phyloP scores from a whole-genome alignment of 2,113 vertebrate genomes.

The Cavia porcellus region DNA sequence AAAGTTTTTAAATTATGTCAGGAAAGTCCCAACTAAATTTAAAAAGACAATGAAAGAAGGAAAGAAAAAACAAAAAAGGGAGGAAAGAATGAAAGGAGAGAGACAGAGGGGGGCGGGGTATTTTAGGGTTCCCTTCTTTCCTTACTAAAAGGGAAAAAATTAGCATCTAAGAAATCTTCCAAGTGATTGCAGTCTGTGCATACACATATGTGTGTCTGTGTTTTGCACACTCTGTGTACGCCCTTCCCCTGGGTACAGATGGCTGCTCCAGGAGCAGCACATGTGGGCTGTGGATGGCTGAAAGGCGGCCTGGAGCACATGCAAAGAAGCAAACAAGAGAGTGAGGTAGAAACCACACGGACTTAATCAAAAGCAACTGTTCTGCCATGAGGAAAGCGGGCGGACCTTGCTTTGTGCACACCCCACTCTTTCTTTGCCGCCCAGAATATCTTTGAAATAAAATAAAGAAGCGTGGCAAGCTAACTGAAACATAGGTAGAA shows the following conservation, averaged over 20 bases:
- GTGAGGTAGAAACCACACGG: constrained; percentile 63
- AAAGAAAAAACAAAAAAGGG: not conserved
- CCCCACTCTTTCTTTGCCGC: constrained; percentile 75
- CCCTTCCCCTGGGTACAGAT: constrained; percentile 14
- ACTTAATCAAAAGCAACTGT: constrained; percentile 81
- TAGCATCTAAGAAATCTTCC: constrained; percentile 23
- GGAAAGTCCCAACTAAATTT: constrained; percentile 39
- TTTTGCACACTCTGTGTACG: not conserved
- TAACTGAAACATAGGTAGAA: constrained; percentile 88
- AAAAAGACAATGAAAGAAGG: not conserved
- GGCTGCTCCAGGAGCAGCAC: not conserved
- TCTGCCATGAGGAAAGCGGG: constrained; percentile 69
- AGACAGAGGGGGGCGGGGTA: not conserved
- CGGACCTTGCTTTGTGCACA: constrained; percentile 64
- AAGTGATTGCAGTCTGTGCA: not conserved
- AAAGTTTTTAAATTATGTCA: constrained; percentile 33
- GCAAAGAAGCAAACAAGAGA: constrained; percentile 67
- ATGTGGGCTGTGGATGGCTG: constrained; percentile 64
- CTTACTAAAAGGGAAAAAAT: not conserved
- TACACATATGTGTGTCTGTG: not conserved
- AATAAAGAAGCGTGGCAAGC: constrained; percentile 79
- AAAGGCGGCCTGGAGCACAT: constrained; percentile 57
- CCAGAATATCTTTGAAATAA: constrained; percentile 83
- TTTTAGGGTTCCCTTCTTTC: not conserved
- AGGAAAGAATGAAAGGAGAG: not conserved